Base-by-base conservation (phyloP, 1,140 invertebrate species). In the Portunus trituberculatus region DNA sequence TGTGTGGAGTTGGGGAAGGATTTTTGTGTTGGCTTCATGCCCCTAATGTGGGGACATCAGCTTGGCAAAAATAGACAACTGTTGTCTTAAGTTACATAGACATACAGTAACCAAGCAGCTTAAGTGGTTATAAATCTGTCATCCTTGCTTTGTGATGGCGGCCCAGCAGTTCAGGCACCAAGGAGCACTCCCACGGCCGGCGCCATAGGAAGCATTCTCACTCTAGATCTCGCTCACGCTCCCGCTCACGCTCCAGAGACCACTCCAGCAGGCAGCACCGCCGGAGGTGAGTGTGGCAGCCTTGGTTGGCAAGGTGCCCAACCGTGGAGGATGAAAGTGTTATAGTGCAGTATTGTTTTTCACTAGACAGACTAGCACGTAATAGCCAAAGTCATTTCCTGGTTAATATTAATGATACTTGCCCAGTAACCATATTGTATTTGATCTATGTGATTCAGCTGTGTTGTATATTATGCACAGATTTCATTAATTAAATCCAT, bases 161-260 rank as follows among this genome's bases (percentile, higher is more conserved):
- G 16, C 67, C 6, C 20, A 28, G 28, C 31, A 87, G 82, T 93
- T 84, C 82, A 6, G 29, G 83, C 7, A 25, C n/a, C 48, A 93
- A 87, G 84, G 92, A 93, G 29, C 83, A 84, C 45, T 83, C 84
- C 31, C 31, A 39, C 31, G 48, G 52, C 29, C 92, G 92, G 0
- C 82, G 92, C 28, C 48, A 93, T 48, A 86, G 92, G 84, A 39
- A 67, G 48, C 48, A 87, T 46, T 87, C 92, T 3, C 92, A 83
- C 45, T 86, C 82, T 52, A 82, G 92, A 29, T 86, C 82, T n/a
- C 92, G 52, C 83, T 87, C 92, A 4, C 92, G 92, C 45, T 86
- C 82, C 45, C 92, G 92, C 46, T 86, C 82, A 31, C 92, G 25
- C 92, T 93, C 92, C 10, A 86, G 92, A 29, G 92, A 87, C 8